Base-by-base conservation (phyloP, 2,888 invertebrate genomes). In the Eretmocerus hayati region DNA sequence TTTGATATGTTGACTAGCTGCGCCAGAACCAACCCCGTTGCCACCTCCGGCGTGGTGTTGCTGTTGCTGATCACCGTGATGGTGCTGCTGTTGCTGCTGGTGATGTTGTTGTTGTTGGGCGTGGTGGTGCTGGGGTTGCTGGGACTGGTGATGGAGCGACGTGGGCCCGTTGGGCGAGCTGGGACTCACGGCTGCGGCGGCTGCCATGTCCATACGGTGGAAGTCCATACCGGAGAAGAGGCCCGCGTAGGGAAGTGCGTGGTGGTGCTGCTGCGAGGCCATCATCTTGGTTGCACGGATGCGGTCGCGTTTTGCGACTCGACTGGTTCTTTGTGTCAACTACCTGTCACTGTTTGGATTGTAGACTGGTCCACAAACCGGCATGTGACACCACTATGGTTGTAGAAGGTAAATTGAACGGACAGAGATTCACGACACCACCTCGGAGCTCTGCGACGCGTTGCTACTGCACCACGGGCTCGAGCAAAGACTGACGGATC, bases 1-100 rank as follows among this genome's bases (percentile, higher is more conserved):
- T 72, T 95, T 96, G 65, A 96, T 92, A 73, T 93, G 91, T 9
- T 82, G 84, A 61, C 87, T 86, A 36, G 40, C 47, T 5, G 26
- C 2, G 6, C 15, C 19, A 4, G 6, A 18, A 2, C 11, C 32
- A 11, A 18, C 2, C 4, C 8, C 21, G 5, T 5, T 19, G 2
- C 6, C 31, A 11, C 5, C n/a, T 5, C 22, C 36, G 15, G 35
- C 43, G 2, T 40, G 43, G 4, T 39, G 43, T 3, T 42, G 46
- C 9, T 40, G 42, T 6, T 36, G 38, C 1, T 41, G 42, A 0
- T 38, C 38, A 5, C 32, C 33, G 2, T 26, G 35, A 2, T 36
- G 50, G 6, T 32, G 46, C 5, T 33, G 39, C 2, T 37, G 42
- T n/a, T 47, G 36, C 1, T 36, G 43, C 1, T 44, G 45, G 1